Percentiles rank a stretch among this genome's conserved stretches.
Conservation (phyloP, 2,113 vertebrate genomes). For the Austrofundulus limnaeus region DNA sequence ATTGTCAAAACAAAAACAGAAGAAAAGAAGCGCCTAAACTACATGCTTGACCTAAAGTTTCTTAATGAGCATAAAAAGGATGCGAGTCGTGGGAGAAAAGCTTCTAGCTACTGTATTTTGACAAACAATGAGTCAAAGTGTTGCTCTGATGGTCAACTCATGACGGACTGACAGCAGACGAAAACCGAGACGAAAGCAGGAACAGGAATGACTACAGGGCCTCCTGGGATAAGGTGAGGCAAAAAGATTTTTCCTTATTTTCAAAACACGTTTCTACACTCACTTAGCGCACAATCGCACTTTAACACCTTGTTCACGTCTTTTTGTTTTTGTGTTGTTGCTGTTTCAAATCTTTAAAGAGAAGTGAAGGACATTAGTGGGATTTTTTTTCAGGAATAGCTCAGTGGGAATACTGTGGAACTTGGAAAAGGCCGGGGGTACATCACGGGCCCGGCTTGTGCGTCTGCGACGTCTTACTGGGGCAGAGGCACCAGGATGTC, state of each 20-base stretch:
- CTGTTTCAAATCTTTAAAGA: conserved; percentile 43
- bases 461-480: conserved; percentile 79
- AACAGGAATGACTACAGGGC: conserved; percentile 30
- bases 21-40: conserved; percentile 48
- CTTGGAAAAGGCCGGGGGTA: conserved; percentile 31
- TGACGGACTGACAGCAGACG: conserved; percentile 61
- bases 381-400: conserved; percentile 54
- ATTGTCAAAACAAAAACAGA: neutral
- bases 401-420: conserved; percentile 41
- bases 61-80: conserved; percentile 57
- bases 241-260: conserved; percentile 29
- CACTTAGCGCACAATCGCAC: conserved; percentile 29
- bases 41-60: conserved; percentile 55
- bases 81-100: conserved; percentile 24
- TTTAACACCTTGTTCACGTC: conserved; percentile 17
- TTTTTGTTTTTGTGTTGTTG: conserved; percentile 37
- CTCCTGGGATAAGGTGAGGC: conserved; percentile 31
- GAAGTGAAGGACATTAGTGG: conserved; percentile 43
- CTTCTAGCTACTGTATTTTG: conserved; percentile 55
- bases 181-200: conserved; percentile 51
- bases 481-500: conserved; percentile 96
- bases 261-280: conserved; percentile 23
- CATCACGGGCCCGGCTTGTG: conserved; percentile 21
- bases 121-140: conserved; percentile 50
- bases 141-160: conserved; percentile 40